Base-by-base conservation (phyloP, 2,113 vertebrate genomes). In the Chunga burmeisteri region DNA sequence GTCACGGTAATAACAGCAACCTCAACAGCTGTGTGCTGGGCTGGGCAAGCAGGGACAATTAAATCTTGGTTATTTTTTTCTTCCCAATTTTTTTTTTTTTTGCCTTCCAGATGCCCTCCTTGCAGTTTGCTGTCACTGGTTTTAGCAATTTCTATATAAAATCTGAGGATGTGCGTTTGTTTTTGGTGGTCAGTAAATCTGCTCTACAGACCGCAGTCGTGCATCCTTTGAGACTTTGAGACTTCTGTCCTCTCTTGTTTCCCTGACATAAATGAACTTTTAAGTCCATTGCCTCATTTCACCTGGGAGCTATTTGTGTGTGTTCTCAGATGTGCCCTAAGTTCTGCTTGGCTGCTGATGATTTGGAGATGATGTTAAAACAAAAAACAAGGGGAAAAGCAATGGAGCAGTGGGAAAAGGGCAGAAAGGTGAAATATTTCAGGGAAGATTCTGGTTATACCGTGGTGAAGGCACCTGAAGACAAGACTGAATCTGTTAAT, bases 221-320 rank as follows among this genome's bases (percentile, higher is more conserved):
- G 5, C 10, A 20, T 52, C 34, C 30, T 0, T 1, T 46, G 25
- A 30, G 38, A 38, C 30, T 0, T 1, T 46, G 25, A 30, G 38
- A 38, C 38, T 38, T 38, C 49, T 42, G 55, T 13, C 38, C 32
- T 82, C 52, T 29, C n/a, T 27, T 40, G 23, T 65, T 66, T 59
- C 26, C 34, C 22, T 75, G 44, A 77, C 26, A 15, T 30, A 53
- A 58, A 29, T 29, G 38, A 82, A 20, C 55, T 53, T 61, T 68
- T 38, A n/a, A 52, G 29, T 30, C 20, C 2, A 2, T 83, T 20
- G 34, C 27, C 34, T 50, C 6, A 40, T 67, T 65, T 59, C 32
- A 52, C 23, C 7, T 52, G n/a, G 30, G 61, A 86, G 17, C 25
- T 67, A n/a, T 40, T 61, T 12, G 20, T 53, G 55, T 61, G 67